Conservation (phyloP, 2,113 vertebrate genomes). For the Fulica atra region DNA sequence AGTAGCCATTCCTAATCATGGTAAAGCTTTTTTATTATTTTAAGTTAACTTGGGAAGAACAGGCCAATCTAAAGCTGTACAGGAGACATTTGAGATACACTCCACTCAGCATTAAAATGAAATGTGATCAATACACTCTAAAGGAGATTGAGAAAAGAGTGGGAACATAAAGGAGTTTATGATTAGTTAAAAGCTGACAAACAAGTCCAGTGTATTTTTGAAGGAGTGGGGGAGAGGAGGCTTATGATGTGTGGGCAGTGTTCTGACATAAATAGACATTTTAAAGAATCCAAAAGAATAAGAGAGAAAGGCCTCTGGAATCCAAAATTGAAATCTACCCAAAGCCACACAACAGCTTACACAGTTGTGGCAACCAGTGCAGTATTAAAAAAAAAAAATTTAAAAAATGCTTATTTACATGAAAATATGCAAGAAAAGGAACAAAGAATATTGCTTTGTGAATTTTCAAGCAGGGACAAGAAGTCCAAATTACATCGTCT, state of each 20-base stretch:
- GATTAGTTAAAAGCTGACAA: not conserved
- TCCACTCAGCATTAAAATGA: not conserved
- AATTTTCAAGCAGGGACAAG: not conserved
- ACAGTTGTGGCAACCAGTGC: not conserved
- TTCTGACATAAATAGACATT: conserved; percentile 31
- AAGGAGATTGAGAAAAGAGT: not conserved
- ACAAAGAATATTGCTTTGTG: not conserved
- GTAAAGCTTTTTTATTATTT: not conserved
- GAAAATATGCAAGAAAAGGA: not conserved
- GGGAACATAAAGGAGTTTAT: not conserved
- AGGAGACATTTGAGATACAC: not conserved
- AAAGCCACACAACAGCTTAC: not conserved
- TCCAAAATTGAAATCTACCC: not conserved
- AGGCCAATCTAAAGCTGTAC: not conserved
- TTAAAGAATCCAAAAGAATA: not conserved
- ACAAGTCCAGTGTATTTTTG: not conserved
- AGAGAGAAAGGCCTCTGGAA: not conserved
- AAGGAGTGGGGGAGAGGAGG: not conserved
- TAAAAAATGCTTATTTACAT: not conserved
- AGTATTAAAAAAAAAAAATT: not conserved
- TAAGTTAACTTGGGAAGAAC: not conserved
- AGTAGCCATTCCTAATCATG: not conserved
- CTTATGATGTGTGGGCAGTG: conserved; percentile 13
- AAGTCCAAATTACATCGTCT: not conserved
- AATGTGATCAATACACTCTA: not conserved